phyloP scores from a whole-genome alignment of 2,113 vertebrate genomes.

The Grammomys dolichurus region DNA sequence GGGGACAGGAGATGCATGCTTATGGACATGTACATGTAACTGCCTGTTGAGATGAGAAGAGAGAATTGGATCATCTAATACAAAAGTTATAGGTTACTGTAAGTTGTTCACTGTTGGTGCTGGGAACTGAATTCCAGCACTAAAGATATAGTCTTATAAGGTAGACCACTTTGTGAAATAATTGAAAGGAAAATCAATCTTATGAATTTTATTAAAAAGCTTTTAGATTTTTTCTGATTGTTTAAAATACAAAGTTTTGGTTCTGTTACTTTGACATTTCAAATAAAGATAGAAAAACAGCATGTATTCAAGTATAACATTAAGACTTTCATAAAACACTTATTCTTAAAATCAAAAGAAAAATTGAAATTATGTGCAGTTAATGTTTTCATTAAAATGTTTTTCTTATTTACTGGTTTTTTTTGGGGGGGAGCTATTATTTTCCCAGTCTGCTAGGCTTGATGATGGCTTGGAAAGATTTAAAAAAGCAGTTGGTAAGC shows the following conservation, averaged over 20 bases:
- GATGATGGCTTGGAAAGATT: slow-evolving; percentile 47
- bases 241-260: slow-evolving; percentile 36
- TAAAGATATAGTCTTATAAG: background rate
- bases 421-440: slow-evolving; percentile 29
- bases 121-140: no score
- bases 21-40: background rate
- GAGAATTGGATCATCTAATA: background rate
- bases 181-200: background rate
- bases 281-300: background rate
- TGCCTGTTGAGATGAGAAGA: background rate
- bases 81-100: background rate
- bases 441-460: slow-evolving; percentile 43
- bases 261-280: slow-evolving; percentile 20
- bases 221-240: slow-evolving; percentile 56
- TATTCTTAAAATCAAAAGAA: slow-evolving; percentile 34
- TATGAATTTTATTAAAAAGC: background rate
- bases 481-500: slow-evolving; percentile 46
- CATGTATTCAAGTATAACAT: background rate
- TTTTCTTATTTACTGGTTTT: slow-evolving; percentile 50
- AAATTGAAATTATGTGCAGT: background rate
- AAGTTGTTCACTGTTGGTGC: background rate
- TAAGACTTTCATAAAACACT: slow-evolving; percentile 20
- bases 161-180: background rate
- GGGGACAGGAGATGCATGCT: background rate
- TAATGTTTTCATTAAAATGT: slow-evolving; percentile 1